Base-by-base conservation (phyloP, 1,140 invertebrate genomes). In the Pararge aegeria region DNA sequence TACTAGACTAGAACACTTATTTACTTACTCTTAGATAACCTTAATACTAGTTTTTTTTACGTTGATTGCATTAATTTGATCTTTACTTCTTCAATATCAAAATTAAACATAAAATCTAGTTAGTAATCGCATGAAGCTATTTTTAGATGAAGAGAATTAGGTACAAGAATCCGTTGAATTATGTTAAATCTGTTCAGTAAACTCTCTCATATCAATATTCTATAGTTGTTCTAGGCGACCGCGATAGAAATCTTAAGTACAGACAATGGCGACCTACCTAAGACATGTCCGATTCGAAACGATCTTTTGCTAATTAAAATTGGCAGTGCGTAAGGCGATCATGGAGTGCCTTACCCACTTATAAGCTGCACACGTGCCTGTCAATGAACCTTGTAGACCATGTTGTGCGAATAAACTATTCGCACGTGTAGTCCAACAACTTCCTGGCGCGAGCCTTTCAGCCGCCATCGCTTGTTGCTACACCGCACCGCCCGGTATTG, bases 251-350 rank as follows among this genome's bases (percentile, higher is more conserved):
- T 63, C 61, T 63, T 66, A 68, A 68, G 61, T 64, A 75, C 68
- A 72, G 77, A 83, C 81, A 80, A 83, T 82, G 72, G 75, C 72
- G 75, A 61, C 62, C 58, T 60, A 61, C 46, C 54, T 68, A 70
- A 34, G 59, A 48, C 69, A 64, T 68, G 68, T 66, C 66, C 60
- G 65, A 69, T 67, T 78, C 64, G 62, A 73, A 76, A 64, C 75
- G 74, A 89, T 86, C 82, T 80, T 80, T 78, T 70, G 70, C 80
- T 87, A 87, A 86, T 89, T 89, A 87, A 86, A 85, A 87, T 86
- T 89, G 84, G 80, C 76, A 68, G 64, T 87, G 83, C 86, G 81
- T 85, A 78, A 85, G 73, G 64, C 80, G 82, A 85, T 74, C 77
- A 78, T 69, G 68, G 72, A 82, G 68, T 80, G 73, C 70, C 78